Percentiles rank a stretch among this genome's conserved stretches.
Evolutionary conservation across 1,140 invertebrate species (phyloP).

Genomic region (Doryteuthis pealeii): DNA sequence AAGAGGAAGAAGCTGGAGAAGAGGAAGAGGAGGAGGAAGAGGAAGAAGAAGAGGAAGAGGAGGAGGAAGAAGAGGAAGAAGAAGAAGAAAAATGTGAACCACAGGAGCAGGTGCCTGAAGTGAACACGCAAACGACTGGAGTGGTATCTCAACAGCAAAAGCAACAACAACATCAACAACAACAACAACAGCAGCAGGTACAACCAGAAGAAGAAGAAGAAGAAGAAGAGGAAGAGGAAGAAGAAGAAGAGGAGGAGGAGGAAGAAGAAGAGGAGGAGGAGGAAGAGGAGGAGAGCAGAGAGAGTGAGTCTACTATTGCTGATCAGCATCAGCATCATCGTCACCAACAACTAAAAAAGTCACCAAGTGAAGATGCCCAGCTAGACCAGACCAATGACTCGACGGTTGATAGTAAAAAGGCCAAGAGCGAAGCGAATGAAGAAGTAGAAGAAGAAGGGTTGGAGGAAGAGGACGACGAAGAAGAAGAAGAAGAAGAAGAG

Average conservation of each 20-base stretch:
- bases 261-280: background rate
- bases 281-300: background rate
- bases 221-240: slow-evolving; percentile 20
- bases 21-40: slow-evolving; percentile 21
- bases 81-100: background rate
- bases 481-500: too few relatives aligned
- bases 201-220: background rate
- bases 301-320: background rate
- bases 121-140: background rate
- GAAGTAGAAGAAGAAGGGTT: too few relatives aligned
- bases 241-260: slow-evolving; percentile 17
- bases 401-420: too few relatives aligned
- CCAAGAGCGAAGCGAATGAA: too few relatives aligned
- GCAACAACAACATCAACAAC: background rate
- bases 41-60: slow-evolving; percentile 22
- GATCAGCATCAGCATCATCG: background rate
- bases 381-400: slow-evolving; percentile 19
- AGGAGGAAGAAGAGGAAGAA: slow-evolving; percentile 21
- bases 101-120: background rate
- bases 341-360: background rate
- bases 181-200: background rate
- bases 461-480: too few relatives aligned
- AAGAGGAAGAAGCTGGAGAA: slow-evolving; percentile 16
- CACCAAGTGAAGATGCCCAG: background rate
- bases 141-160: background rate